Conservation (phyloP, 30 jellyfish, hydroid and myxozoan genomes). For the Catostylus mosaicus region DNA sequence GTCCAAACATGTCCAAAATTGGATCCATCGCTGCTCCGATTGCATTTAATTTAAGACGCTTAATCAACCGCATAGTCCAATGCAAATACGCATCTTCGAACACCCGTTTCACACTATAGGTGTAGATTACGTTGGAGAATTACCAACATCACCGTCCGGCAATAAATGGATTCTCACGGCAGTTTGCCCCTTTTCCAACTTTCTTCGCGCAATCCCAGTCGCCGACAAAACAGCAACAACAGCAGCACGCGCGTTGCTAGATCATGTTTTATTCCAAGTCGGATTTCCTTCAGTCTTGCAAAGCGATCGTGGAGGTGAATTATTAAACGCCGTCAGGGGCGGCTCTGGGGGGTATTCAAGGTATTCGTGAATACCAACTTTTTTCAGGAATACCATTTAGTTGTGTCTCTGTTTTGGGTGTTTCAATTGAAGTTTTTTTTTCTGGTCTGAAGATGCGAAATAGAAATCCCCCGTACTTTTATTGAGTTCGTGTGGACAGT, state of each 20-base stretch:
- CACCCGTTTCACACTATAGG: slow-evolving; percentile 57
- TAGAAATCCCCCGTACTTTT: too few relatives aligned
- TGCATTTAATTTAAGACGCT: slow-evolving; percentile 39
- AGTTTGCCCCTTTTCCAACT: slow-evolving; percentile 44
- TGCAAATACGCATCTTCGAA: slow-evolving; percentile 37
- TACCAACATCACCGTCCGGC: slow-evolving; percentile 37
- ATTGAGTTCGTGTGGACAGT: too few relatives aligned
- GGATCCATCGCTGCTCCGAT: slow-evolving; percentile 42
- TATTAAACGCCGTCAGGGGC: too few relatives aligned
- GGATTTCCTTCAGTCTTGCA: slow-evolving; percentile 55
- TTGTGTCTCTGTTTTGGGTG: too few relatives aligned
- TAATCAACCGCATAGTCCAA: slow-evolving; percentile 49
- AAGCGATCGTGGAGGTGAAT: slow-evolving; percentile 66
- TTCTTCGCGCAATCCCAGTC: slow-evolving; percentile 58
- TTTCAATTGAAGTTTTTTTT: too few relatives aligned
- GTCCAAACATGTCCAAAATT: slow-evolving; percentile 46
- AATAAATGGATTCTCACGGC: slow-evolving; percentile 56
- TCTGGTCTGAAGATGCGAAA: too few relatives aligned
- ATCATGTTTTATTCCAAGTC: slow-evolving; percentile 24
- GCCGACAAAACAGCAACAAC: slow-evolving; percentile 42
- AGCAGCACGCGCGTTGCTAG: slow-evolving; percentile 27
- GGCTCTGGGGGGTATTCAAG: too few relatives aligned
- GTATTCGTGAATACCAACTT: too few relatives aligned
- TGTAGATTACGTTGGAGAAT: slow-evolving; percentile 53
- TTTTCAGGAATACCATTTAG: too few relatives aligned